Base-by-base conservation (phyloP, 1,140 invertebrate genomes). In the Caerostris extrusa region DNA sequence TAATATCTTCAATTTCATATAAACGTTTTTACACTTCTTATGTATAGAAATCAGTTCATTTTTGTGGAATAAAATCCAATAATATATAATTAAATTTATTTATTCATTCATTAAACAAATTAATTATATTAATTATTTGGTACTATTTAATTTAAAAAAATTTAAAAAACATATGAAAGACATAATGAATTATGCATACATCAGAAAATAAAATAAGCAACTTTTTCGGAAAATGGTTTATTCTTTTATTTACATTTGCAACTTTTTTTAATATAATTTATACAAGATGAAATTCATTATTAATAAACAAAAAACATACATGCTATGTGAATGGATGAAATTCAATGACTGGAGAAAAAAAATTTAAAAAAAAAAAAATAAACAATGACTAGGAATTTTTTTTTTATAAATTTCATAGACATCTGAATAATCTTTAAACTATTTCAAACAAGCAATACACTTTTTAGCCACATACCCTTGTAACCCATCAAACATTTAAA, bases 241-340 rank as follows among this genome's bases (percentile, higher is more conserved):
- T 77, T 77, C 10, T 8, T 34, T 77, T 77, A 77, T 77, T 50
- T 77, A 77, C 71, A 77, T 12, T 50, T 77, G 71, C 71, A 77
- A 12, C 3, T 77, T 10, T 64, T 10, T 14, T 14, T 14, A 64
- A 64, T 69, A 19, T 77, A 50, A 50, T 77, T 77, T 77, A 50
- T 77, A 77, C 71, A 77, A 77, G 71, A 53, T 53, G 34, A 77
- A 77, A 77, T 5, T 34, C 50, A 77, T 77, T 77, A 50, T 12
- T 53, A 77, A 50, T 5, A 77, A 8, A 12, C 61, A 77, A 71
- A 34, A 77, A 5, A 53, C 71, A 77, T 77, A 77, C 50, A 77
- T 53, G 34, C 71, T 64, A 64, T 64, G 14, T 14, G 50, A 71
- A 77, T 8, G 19, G 7, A 53, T 8, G 34, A 64, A 50, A 77